Percentiles rank a stretch among this genome's conserved stretches.
These are phyloP conservation scores for Gambusia holbrooki DNA, from an alignment of 2,113 vertebrate genomes.

Conservation along the genomic window DNA sequence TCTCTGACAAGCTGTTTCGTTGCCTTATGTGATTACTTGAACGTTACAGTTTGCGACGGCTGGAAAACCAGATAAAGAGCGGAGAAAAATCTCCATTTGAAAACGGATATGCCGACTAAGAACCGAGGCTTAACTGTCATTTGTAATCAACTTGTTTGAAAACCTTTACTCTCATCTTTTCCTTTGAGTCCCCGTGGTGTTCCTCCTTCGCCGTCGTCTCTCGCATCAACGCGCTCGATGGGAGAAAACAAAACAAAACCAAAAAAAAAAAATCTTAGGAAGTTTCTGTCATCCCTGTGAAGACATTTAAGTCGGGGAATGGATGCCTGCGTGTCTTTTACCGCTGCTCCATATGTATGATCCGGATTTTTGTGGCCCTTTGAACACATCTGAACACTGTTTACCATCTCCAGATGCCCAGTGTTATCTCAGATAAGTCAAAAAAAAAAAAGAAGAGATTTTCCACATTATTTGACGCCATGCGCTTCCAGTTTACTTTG, in stretches of 20 bases:
- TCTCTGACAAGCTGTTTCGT: conserved; percentile 45
- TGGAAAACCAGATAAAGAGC: conserved; percentile 56
- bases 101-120: conserved; percentile 53
- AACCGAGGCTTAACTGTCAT: conserved; percentile 50
- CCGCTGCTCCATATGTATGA: conserved; percentile 32
- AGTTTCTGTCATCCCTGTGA: conserved; percentile 42
- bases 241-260: too few relatives aligned
- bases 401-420: conserved; percentile 54
- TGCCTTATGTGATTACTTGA: conserved; percentile 59
- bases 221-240: conserved; percentile 23
- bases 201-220: not conserved
- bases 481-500: conserved; percentile 53
- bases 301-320: conserved; percentile 24
- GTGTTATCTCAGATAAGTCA: conserved; percentile 52
- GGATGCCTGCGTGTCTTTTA: not conserved
- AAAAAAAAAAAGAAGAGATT: conserved; percentile 73
- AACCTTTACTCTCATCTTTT: conserved; percentile 44
- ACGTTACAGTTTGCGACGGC: conserved; percentile 41
- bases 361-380: conserved; percentile 49
- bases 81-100: conserved; percentile 53
- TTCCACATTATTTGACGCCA: conserved; percentile 66
- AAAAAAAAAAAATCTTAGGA: conserved; percentile 35
- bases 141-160: conserved; percentile 72
- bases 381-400: conserved; percentile 54
- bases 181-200: conserved; percentile 48